Evolutionary conservation across 1,140 invertebrate species (phyloP).

Genomic region (Eriocheir sinensis): DNA sequence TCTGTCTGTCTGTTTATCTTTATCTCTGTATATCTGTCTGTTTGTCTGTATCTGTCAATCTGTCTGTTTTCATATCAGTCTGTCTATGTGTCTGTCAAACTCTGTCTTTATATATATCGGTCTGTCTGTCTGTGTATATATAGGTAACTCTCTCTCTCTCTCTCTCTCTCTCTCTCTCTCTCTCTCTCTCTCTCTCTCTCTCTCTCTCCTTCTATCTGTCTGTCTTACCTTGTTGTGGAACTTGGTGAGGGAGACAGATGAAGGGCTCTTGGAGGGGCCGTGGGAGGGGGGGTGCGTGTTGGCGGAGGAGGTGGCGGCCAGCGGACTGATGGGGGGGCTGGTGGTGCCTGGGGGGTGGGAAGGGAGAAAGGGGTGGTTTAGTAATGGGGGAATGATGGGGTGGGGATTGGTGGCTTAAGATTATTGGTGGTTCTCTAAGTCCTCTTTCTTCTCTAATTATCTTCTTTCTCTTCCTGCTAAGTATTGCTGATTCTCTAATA

Average conservation of each 20-base stretch:
- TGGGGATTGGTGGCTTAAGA: too few species aligned
- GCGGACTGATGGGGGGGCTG: constrained; percentile 64
- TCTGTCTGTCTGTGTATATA: not conserved
- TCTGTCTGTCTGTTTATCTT: too few species aligned
- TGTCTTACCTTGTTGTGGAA: constrained; percentile 69
- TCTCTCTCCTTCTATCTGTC: too few species aligned
- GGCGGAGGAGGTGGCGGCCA: constrained; percentile 34
- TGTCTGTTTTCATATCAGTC: not conserved
- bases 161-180: too few species aligned
- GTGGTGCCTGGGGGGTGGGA: constrained; percentile 45
- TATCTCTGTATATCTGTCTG: too few species aligned
- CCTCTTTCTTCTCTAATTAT: not conserved
- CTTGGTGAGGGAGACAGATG: constrained; percentile 60
- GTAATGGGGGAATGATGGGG: not conserved
- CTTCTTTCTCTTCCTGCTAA: not conserved
- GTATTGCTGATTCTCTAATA: not conserved
- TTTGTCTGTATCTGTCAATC: not conserved
- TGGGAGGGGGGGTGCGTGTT: not conserved
- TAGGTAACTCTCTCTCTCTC: not conserved
- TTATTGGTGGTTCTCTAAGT: too few species aligned
- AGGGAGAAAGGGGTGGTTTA: not conserved
- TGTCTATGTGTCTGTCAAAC: not conserved
- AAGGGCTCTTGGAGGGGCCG: constrained; percentile 60
- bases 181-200: too few species aligned
- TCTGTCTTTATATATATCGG: not conserved